These are phyloP conservation scores for Drosophila subsilvestris DNA, from an alignment of 2,888 invertebrate genomes.

Conservation along the genomic window DNA sequence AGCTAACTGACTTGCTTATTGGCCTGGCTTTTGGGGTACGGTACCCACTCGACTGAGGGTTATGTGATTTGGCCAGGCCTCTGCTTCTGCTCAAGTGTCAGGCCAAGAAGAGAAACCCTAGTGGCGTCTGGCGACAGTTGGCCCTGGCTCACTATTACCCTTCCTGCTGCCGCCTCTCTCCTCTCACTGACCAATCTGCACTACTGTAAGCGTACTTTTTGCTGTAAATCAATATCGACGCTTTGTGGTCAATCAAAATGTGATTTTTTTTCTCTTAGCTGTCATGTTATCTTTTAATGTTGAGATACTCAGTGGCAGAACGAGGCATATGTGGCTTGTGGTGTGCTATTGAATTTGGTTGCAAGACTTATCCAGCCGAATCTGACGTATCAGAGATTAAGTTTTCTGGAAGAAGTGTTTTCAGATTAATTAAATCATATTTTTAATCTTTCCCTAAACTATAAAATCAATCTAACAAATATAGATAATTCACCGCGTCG, in stretches of 20 bases:
- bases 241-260: slow-evolving; percentile 40
- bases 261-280: slow-evolving; percentile 5
- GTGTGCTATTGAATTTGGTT: no score
- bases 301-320: background rate
- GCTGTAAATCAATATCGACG: slow-evolving; percentile 55
- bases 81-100: slow-evolving; percentile 45
- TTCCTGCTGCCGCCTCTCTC: slow-evolving; percentile 8
- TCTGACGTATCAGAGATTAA: background rate
- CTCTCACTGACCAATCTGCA: slow-evolving; percentile 4
- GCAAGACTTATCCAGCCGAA: background rate
- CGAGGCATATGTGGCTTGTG: background rate
- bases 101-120: slow-evolving; percentile 43
- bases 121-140: slow-evolving; percentile 51
- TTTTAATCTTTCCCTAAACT: no score
- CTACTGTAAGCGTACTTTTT: slow-evolving; percentile 23
- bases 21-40: slow-evolving; percentile 40
- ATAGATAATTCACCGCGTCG: background rate
- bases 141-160: slow-evolving; percentile 33
- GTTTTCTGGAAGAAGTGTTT: no score
- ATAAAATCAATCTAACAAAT: no score
- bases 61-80: slow-evolving; percentile 38
- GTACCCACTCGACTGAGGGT: slow-evolving; percentile 15
- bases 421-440: no score
- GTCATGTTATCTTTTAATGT: slow-evolving; percentile 8
- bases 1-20: slow-evolving; percentile 67